Conservation (phyloP, 2,113 vertebrate genomes). For the Gadus macrocephalus region DNA sequence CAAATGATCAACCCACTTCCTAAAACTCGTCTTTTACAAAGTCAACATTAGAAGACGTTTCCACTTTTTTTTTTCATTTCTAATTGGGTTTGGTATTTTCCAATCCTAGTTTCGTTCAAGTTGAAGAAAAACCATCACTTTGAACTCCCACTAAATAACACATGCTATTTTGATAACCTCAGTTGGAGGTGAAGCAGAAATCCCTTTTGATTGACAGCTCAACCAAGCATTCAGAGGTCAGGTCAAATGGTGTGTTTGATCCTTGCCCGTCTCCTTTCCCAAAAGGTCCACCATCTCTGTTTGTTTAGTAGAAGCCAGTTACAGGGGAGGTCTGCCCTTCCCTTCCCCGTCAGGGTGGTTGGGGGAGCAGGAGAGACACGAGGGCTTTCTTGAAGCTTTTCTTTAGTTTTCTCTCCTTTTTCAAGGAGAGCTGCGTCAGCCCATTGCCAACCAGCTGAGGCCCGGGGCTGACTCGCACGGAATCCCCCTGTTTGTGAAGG, state of each 20-base stretch:
- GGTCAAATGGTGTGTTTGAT: not conserved
- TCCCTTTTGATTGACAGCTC: not conserved
- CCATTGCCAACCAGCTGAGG: constrained; percentile 39
- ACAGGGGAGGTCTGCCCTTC: constrained; percentile 13
- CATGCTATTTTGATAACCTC: too few relatives aligned
- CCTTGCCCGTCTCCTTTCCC: not conserved
- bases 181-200: too few relatives aligned
- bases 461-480: constrained; percentile 51
- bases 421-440: constrained; percentile 39
- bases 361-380: constrained; percentile 22
- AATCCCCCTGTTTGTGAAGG: constrained; percentile 51
- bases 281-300: not conserved
- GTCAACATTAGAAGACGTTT: too few relatives aligned
- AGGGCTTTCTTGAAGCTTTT: not conserved
- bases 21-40: too few relatives aligned
- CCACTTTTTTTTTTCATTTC: too few relatives aligned
- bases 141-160: too few relatives aligned
- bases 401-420: constrained; percentile 28
- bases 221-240: not conserved
- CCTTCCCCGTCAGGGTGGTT: constrained; percentile 5
- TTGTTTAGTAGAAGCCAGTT: not conserved
- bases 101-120: not conserved
- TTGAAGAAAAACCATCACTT: not conserved
- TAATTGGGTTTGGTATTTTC: too few relatives aligned
- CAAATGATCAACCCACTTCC: too few relatives aligned